A percentile compares a stretch with the other conserved stretches of the same genome.
phyloP scores from a whole-genome alignment of 2,888 invertebrate genomes.

The Fissipunctia ypsillon region DNA sequence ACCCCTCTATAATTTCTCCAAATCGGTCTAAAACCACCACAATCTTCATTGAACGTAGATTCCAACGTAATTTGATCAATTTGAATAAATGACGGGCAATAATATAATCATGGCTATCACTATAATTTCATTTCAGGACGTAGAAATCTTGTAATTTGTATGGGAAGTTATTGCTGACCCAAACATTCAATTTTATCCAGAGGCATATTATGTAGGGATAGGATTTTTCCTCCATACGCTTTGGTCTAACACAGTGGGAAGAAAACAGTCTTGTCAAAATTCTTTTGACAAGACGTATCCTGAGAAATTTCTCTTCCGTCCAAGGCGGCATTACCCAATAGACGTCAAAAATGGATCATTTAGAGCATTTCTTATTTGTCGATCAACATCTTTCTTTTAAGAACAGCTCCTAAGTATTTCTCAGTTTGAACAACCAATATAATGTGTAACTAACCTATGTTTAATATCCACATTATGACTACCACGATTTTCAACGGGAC shows the following conservation, averaged over 20 bases:
- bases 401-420: slow-evolving; percentile 75
- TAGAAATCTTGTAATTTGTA: slow-evolving; percentile 66
- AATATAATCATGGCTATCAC: slow-evolving; percentile 73
- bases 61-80: slow-evolving; percentile 79
- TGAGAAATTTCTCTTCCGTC: slow-evolving; percentile 20
- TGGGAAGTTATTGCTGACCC: slow-evolving; percentile 35
- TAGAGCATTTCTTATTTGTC: slow-evolving; percentile 69
- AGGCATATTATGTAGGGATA: neutral
- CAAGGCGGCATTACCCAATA: slow-evolving; percentile 48
- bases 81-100: slow-evolving; percentile 78
- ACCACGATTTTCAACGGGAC: slow-evolving; percentile 71
- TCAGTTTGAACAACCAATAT: slow-evolving; percentile 78
- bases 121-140: slow-evolving; percentile 71
- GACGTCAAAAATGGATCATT: slow-evolving; percentile 67
- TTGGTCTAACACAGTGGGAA: neutral
- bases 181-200: slow-evolving; percentile 13
- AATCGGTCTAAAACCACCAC: slow-evolving; percentile 57
- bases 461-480: slow-evolving; percentile 75
- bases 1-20: slow-evolving; percentile 61
- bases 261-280: neutral
- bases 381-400: slow-evolving; percentile 69
- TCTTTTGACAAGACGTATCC: neutral
- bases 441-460: slow-evolving; percentile 75
- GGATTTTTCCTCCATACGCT: neutral
- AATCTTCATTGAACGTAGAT: slow-evolving; percentile 68